phyloP scores from a whole-genome alignment of 92 coral and sea anemone genomes.

The Hydrozoanthus gracilis region DNA sequence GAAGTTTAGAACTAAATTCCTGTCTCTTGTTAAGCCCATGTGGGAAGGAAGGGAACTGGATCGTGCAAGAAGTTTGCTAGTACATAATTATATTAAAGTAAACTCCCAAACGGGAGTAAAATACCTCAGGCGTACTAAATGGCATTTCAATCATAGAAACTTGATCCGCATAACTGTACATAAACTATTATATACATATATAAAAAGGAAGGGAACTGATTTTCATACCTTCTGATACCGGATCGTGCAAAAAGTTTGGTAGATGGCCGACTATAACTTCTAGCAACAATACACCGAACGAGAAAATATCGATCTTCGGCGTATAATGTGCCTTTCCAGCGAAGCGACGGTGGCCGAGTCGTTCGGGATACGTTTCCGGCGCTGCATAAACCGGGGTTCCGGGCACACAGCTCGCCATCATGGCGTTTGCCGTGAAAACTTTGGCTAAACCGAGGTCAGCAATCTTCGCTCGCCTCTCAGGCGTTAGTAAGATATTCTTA shows the following conservation, averaged over 20 bases:
- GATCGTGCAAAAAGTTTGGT: constrained; percentile 66
- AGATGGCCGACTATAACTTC: constrained; percentile 86
- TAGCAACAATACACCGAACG: constrained; percentile 81
- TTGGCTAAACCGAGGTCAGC: constrained; percentile 86
- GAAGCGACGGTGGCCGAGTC: constrained; percentile 31
- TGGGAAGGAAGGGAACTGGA: too few species aligned
- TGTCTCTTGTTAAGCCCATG: too few species aligned
- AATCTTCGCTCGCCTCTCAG: constrained; percentile 71
- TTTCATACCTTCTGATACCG: constrained; percentile 61
- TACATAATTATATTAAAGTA: too few species aligned
- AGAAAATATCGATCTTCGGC: constrained; percentile 84
- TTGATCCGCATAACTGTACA: too few species aligned
- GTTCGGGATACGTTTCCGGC: constrained; percentile 79
- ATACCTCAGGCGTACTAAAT: too few species aligned
- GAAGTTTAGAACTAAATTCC: too few species aligned
- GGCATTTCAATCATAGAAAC: too few species aligned
- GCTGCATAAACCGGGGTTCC: constrained; percentile 86
- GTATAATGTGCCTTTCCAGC: constrained; percentile 66
- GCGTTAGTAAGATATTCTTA: constrained; percentile 74
- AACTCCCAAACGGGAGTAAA: too few species aligned
- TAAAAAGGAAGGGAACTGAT: not conserved
- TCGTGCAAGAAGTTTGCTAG: too few species aligned
- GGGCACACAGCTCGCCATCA: constrained; percentile 81
- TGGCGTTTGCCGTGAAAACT: constrained; percentile 79
- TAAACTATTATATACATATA: too few species aligned